Conservation (phyloP, 2,797 vertebrate species). For the Schizothorax lantsangensis region DNA sequence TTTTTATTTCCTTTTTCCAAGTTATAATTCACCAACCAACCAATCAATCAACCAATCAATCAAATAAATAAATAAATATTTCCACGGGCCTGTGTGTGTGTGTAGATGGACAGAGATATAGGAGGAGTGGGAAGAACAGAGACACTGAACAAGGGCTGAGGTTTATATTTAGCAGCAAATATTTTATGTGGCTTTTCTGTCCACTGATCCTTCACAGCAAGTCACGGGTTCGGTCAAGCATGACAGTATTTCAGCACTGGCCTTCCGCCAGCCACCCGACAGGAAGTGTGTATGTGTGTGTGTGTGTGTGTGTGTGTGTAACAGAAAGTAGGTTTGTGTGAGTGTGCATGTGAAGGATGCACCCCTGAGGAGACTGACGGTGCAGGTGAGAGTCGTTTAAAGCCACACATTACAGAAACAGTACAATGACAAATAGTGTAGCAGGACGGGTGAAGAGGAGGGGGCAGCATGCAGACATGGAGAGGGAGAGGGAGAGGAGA, state of each 20-base stretch:
- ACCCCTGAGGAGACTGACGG: constrained; percentile 78
- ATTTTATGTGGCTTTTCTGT: constrained; percentile 66
- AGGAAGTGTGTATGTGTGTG: constrained; percentile 41
- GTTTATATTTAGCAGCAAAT: constrained; percentile 77
- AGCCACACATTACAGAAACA: constrained; percentile 70
- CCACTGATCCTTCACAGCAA: constrained; percentile 75
- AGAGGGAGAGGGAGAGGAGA: background rate
- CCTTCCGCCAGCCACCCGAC: constrained; percentile 74
- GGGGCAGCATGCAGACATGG: background rate
- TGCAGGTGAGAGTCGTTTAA: constrained; percentile 82
- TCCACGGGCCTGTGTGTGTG: background rate
- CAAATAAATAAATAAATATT: background rate
- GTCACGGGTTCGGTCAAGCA: constrained; percentile 77
- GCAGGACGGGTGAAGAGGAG: constrained; percentile 10
- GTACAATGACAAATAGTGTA: constrained; percentile 75
- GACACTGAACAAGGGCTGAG: constrained; percentile 42
- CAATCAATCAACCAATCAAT: no score
- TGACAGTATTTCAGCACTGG: constrained; percentile 77
- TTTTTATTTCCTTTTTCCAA: background rate
- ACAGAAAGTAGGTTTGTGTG: constrained; percentile 37
- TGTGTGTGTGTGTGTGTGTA: constrained; percentile 29
- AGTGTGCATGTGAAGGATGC: constrained; percentile 77
- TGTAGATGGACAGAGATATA: constrained; percentile 25
- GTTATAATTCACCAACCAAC: background rate
- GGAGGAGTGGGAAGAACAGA: background rate